A percentile compares a stretch with the other conserved stretches of the same genome.
phyloP scores from a whole-genome alignment of 2,113 vertebrate species.

The Myrmophylax atrothorax region DNA sequence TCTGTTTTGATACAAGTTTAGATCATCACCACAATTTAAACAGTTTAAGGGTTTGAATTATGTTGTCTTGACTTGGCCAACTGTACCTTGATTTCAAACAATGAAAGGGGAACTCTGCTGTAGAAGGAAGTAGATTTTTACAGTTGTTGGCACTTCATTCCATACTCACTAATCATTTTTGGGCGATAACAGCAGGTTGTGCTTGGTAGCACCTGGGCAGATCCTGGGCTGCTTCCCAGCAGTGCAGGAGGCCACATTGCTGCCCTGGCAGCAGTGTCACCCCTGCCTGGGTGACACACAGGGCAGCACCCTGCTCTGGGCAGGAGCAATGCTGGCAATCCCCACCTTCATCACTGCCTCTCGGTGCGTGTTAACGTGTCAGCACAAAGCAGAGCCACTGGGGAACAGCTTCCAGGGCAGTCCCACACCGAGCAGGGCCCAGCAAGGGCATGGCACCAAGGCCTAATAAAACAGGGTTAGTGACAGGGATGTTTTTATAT shows the following conservation, averaged over 20 bases:
- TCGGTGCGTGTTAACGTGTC: neutral
- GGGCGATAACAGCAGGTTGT: accelerated
- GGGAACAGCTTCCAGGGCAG: neutral
- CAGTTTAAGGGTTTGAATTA: neutral
- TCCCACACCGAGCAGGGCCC: neutral
- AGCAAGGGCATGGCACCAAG: neutral
- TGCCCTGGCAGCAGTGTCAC: neutral
- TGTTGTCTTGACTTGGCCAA: neutral
- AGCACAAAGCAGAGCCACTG: slow-evolving; percentile 23
- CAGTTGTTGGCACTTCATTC: neutral
- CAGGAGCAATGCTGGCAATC: slow-evolving; percentile 5
- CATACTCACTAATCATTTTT: neutral
- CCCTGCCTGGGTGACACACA: neutral
- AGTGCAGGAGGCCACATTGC: neutral
- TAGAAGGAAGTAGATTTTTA: neutral
- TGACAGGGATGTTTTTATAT: neutral
- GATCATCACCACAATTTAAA: neutral
- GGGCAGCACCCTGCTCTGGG: neutral
- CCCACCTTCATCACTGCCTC: neutral
- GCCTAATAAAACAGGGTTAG: slow-evolving; percentile 6
- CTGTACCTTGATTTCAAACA: neutral
- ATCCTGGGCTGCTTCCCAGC: neutral
- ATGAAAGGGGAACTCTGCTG: neutral
- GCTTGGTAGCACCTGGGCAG: neutral
- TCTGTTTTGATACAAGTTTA: neutral